Conservation (phyloP, 2,113 vertebrate genomes). For the Pavo muticus region DNA sequence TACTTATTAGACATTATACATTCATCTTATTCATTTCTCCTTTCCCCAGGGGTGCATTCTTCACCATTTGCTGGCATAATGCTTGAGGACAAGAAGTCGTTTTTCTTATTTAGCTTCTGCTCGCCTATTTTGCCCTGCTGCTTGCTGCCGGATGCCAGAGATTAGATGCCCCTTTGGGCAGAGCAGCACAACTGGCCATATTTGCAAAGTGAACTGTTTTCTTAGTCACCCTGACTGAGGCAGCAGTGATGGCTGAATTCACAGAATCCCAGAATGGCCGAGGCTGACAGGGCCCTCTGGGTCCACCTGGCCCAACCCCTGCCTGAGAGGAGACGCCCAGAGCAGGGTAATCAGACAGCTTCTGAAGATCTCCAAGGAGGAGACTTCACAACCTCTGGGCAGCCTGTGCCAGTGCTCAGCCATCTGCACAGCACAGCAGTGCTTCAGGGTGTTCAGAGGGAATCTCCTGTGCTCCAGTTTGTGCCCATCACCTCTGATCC, state of each 20-base stretch:
- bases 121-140: conserved; percentile 31
- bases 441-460: neutral
- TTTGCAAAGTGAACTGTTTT: conserved; percentile 2
- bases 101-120: conserved; percentile 59
- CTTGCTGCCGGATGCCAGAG: conserved; percentile 2
- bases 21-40: conserved; percentile 29
- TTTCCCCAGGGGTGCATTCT: conserved; percentile 34
- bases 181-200: neutral
- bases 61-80: conserved; percentile 67
- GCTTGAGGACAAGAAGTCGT: conserved; percentile 49
- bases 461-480: neutral
- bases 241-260: neutral
- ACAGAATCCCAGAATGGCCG: neutral
- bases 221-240: neutral
- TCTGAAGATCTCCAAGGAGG: neutral
- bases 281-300: neutral
- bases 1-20: conserved; percentile 57
- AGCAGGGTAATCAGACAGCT: neutral
- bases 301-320: neutral
- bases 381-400: neutral
- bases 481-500: neutral
- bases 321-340: neutral
- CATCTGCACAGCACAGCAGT: neutral
- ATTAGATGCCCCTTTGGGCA: conserved; percentile 39
- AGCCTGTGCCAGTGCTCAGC: neutral